A percentile compares a stretch with the other conserved stretches of the same genome.
Conservation (phyloP, 2,888 invertebrate species). For the Mesorhabditis spiculigera region DNA sequence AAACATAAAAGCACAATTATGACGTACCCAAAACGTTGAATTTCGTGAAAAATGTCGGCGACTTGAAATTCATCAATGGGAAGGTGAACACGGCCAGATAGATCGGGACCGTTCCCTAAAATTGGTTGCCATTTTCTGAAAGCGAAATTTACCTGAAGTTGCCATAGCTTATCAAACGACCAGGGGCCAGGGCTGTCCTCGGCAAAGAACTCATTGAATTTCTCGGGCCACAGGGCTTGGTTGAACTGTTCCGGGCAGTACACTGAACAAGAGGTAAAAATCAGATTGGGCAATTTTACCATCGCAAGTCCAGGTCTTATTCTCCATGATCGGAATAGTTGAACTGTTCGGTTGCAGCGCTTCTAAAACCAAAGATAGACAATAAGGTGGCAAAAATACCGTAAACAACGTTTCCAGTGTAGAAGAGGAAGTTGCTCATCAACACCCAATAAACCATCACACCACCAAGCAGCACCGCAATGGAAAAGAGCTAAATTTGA, state of each 20-base stretch:
- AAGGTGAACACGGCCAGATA: conserved; percentile 75
- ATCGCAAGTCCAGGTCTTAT: conserved; percentile 56
- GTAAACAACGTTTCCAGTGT: conserved; percentile 74
- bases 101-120: conserved; percentile 77
- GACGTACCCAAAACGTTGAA: conserved; percentile 78
- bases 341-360: conserved; percentile 54
- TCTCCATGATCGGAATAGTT: conserved; percentile 53
- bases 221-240: conserved; percentile 15
- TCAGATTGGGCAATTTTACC: conserved; percentile 17
- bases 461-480: conserved; percentile 78
- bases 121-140: conserved; percentile 57
- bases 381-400: conserved; percentile 46
- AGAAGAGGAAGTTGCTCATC: conserved; percentile 84
- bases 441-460: conserved; percentile 87
- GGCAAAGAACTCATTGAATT: conserved; percentile 12
- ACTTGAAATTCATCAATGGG: conserved; percentile 79
- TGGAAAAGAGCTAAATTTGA: conserved; percentile 68
- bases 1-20: neutral
- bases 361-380: conserved; percentile 29
- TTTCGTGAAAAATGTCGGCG: conserved; percentile 85
- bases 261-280: conserved; percentile 18
- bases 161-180: conserved; percentile 45
- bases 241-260: conserved; percentile 30
- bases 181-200: conserved; percentile 16
- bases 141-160: conserved; percentile 27